Percentiles rank a stretch among this genome's conserved stretches.
phyloP scores from a whole-genome alignment of 2,113 vertebrate species.

The Nothobranchius furzeri region DNA sequence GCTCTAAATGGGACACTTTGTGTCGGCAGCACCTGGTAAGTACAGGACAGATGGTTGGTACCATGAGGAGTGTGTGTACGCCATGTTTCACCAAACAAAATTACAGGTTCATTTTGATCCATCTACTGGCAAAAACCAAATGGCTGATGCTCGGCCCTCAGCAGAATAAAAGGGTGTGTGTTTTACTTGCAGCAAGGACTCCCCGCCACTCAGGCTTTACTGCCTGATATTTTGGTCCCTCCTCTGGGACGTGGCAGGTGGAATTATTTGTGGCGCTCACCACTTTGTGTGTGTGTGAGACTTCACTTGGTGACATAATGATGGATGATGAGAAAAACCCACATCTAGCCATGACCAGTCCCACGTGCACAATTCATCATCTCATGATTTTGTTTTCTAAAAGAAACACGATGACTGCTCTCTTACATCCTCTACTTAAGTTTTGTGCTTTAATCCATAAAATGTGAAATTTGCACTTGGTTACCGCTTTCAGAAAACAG shows the following conservation, averaged over 20 bases:
- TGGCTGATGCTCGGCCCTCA: background rate
- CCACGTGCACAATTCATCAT: conserved; percentile 25
- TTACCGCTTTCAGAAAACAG: conserved; percentile 21
- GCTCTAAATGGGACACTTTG: conserved; percentile 65
- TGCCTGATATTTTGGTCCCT: conserved; percentile 52
- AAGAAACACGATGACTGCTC: background rate
- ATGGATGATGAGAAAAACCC: conserved; percentile 10
- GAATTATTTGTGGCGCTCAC: conserved; percentile 58
- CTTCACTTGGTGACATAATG: background rate
- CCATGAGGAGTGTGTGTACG: conserved; percentile 1
- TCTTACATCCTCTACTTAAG: conserved; percentile 17
- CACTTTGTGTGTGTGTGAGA: conserved; percentile 18
- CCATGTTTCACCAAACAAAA: background rate
- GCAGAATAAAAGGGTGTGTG: conserved; percentile 18
- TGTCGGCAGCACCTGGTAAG: conserved; percentile 71
- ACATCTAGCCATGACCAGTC: conserved; percentile 10
- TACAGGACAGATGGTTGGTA: conserved; percentile 64
- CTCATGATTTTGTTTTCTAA: conserved; percentile 11
- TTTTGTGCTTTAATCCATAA: too few species aligned
- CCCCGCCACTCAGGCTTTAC: conserved; percentile 13
- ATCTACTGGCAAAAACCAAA: too few species aligned
- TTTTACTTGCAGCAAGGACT: conserved; percentile 35
- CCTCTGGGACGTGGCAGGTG: conserved; percentile 52
- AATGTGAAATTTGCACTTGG: background rate
- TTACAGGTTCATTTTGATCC: conserved; percentile 1